Evolutionary conservation across 1,140 invertebrate genomes (phyloP).

Genomic region (Micrasema minimum): DNA sequence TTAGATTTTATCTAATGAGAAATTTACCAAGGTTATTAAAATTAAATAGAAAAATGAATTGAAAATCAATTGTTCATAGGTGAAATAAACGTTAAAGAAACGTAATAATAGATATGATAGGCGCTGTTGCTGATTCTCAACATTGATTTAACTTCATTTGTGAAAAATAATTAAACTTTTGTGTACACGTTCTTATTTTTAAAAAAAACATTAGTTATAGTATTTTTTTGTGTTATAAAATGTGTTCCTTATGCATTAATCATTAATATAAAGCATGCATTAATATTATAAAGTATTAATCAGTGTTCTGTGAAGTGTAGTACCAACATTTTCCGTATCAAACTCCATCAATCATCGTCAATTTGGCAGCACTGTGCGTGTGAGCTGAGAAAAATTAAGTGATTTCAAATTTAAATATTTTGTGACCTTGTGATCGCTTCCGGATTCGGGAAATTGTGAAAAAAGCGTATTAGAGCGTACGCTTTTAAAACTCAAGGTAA

Average conservation of each 20-base stretch:
- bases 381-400: slow-evolving; percentile 30
- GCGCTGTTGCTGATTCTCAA: no score
- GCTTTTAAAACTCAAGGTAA: no score
- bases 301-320: slow-evolving; percentile 22
- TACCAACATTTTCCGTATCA: slow-evolving; percentile 3
- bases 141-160: no score
- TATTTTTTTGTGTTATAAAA: no score
- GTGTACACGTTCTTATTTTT: no score
- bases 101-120: no score
- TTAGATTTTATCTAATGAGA: slow-evolving; percentile 28
- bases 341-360: slow-evolving; percentile 28
- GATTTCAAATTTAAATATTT: slow-evolving; percentile 31
- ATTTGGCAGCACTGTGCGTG: slow-evolving; percentile 29
- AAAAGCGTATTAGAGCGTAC: neutral
- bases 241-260: no score
- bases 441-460: slow-evolving; percentile 18
- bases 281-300: no score
- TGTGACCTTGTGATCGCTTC: slow-evolving; percentile 12
- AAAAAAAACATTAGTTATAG: no score
- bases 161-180: no score
- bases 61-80: slow-evolving; percentile 20
- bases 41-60: slow-evolving; percentile 22
- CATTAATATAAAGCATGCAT: no score
- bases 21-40: slow-evolving; percentile 15
- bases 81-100: no score